Evolutionary conservation across 1,140 invertebrate genomes (phyloP).

Genomic region (Colletes gigas): DNA sequence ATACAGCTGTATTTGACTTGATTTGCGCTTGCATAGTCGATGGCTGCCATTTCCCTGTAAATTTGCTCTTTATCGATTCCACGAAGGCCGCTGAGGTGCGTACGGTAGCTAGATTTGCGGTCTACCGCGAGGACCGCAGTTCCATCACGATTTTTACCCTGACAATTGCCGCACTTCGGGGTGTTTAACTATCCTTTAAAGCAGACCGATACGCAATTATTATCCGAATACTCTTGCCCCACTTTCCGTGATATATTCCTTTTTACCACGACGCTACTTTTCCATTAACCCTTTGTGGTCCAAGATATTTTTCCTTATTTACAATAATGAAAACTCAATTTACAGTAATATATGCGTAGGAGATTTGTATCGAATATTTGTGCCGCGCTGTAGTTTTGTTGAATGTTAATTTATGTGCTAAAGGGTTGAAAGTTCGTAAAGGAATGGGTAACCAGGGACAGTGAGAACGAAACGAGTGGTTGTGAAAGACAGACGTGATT

Average conservation of each 20-base stretch:
- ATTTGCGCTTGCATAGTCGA: constrained; percentile 47
- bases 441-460: no score
- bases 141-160: constrained; percentile 62
- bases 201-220: constrained; percentile 27
- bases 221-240: constrained; percentile 29
- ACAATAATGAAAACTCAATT: neutral
- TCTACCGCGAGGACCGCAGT: constrained; percentile 56
- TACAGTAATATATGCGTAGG: neutral
- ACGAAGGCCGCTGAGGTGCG: constrained; percentile 53
- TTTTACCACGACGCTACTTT: neutral
- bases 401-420: no score
- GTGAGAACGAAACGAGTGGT: no score
- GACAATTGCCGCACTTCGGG: constrained; percentile 55
- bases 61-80: constrained; percentile 60
- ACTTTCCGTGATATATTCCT: neutral
- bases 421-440: no score
- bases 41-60: constrained; percentile 37
- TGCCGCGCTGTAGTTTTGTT: no score
- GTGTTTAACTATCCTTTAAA: constrained; percentile 66
- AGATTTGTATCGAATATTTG: no score
- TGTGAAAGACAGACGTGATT: no score
- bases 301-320: neutral
- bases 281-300: neutral
- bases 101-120: constrained; percentile 63
- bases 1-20: constrained; percentile 44